Base-by-base conservation (phyloP, 2,797 vertebrate species). In the Lutjanus campechanus region DNA sequence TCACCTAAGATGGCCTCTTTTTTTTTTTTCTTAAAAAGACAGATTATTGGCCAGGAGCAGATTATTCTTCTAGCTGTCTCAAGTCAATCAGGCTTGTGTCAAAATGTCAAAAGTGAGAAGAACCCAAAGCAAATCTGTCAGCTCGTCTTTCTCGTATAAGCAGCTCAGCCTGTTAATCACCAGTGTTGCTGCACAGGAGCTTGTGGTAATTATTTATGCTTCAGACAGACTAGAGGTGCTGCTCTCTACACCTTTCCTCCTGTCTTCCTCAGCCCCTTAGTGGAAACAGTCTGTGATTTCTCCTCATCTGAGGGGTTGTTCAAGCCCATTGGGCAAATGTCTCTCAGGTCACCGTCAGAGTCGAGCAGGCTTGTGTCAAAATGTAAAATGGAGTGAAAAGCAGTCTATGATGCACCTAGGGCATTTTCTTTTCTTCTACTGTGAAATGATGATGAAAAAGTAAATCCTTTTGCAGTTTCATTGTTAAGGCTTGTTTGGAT, bases 271-370 rank as follows among this genome's bases (percentile, higher is more conserved):
- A 49, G 17, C 12, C 44, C 1, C 17, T 65, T 50, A 19, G n/a
- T n/a, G 20, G 43, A 54, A 54, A 60, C 40, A 67, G 7, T 10
- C 10, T 46, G 20, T 29, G 50, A 59, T 58, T 73, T 15, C 7
- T 50, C 8, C 5, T 56, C 65, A 36, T 65, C 41, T 49, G 60
- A 69, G 16, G 1, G 73, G 59, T 15, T 25, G 29, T 40, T 63
- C 3, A 16, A 43, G 17, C 58, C 29, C 9, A 10, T 53, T 8
- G 11, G 2, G 5, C 3, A 73, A 41, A 59, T n/a, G n/a, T 78
- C 41, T 41, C 5, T 65, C 51, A 55, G 40, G 22, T 63, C 68
- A 16, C 20, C 16, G 1, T 78, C 59, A 58, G 43, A 81, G 54
- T 63, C 59, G 50, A 5, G 55, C n/a, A 3, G 5, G 43, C 49